Evolutionary conservation across 2,888 invertebrate species (phyloP).

Genomic region (Listrodromus nycthemerus): DNA sequence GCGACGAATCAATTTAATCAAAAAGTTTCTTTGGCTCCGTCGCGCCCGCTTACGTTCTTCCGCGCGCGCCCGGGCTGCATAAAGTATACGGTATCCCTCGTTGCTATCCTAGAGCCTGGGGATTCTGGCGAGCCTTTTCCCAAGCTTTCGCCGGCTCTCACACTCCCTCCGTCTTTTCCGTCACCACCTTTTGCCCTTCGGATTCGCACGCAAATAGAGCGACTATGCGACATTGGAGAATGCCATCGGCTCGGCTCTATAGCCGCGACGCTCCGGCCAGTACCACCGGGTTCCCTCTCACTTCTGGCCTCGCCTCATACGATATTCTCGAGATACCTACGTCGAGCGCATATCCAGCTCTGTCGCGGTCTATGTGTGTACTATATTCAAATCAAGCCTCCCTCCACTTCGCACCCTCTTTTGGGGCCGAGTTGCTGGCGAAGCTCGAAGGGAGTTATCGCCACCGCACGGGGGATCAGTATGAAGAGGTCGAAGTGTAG

Average conservation of each 20-base stretch:
- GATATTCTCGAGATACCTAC: constrained; percentile 43
- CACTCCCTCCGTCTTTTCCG: neutral
- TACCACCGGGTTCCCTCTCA: neutral
- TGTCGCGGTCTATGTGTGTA: constrained; percentile 1
- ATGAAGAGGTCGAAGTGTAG: constrained; percentile 20
- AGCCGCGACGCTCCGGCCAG: constrained; percentile 7
- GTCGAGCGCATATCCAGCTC: neutral
- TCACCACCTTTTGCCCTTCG: constrained; percentile 13
- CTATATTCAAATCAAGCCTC: constrained; percentile 55
- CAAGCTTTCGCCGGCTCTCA: neutral
- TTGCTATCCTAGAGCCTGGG: neutral
- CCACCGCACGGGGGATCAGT: constrained; percentile 2
- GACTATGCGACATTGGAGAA: constrained; percentile 56
- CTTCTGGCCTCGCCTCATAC: neutral
- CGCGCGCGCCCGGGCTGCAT: constrained; percentile 36
- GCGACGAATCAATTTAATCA: constrained; percentile 54
- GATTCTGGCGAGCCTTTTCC: constrained; percentile 23
- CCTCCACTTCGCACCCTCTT: constrained; percentile 50
- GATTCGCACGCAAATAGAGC: constrained; percentile 52
- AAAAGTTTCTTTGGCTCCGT: constrained; percentile 53
- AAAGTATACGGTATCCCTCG: constrained; percentile 18
- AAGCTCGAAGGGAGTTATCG: constrained; percentile 17
- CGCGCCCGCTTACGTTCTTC: constrained; percentile 4
- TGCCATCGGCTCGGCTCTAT: constrained; percentile 26
- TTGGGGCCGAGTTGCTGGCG: neutral